These are phyloP conservation scores for Sphecodes monilicornis DNA, from an alignment of 2,888 invertebrate species.

Conservation along the genomic window DNA sequence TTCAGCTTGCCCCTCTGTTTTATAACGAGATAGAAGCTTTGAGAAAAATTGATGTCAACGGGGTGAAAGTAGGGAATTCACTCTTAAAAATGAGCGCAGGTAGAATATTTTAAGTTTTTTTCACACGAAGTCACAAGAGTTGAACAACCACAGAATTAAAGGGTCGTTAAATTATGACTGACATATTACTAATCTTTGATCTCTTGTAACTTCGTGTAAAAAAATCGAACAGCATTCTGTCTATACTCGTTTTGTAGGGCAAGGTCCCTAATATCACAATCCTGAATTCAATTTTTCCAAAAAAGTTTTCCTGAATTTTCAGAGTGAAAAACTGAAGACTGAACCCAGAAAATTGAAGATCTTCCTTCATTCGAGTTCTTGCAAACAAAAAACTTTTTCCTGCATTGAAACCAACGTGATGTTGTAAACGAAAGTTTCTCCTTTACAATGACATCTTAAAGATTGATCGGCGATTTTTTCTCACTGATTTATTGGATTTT, in stretches of 20 bases:
- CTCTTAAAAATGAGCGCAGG: too few species aligned
- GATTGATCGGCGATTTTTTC: neutral
- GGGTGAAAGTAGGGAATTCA: too few species aligned
- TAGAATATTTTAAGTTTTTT: too few species aligned
- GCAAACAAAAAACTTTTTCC: neutral
- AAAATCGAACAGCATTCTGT: neutral
- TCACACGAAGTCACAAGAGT: too few species aligned
- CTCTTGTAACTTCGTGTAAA: neutral
- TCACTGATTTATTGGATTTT: neutral
- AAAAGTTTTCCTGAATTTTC: too few species aligned
- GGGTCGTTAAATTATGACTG: too few species aligned
- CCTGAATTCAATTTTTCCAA: too few species aligned
- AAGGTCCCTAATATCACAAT: accelerated
- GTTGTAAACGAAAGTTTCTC: too few species aligned
- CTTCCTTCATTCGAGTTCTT: neutral
- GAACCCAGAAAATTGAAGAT: neutral
- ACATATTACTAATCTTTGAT: neutral
- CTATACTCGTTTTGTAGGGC: neutral
- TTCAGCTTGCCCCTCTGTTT: too few species aligned
- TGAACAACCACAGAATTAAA: too few species aligned
- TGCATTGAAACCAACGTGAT: neutral
- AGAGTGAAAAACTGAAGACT: neutral
- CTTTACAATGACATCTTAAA: neutral
- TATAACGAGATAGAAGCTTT: too few species aligned
- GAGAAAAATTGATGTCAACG: too few species aligned